These are phyloP conservation scores for Sander lucioperca DNA, from an alignment of 2,113 vertebrate genomes.

Conservation along the genomic window DNA sequence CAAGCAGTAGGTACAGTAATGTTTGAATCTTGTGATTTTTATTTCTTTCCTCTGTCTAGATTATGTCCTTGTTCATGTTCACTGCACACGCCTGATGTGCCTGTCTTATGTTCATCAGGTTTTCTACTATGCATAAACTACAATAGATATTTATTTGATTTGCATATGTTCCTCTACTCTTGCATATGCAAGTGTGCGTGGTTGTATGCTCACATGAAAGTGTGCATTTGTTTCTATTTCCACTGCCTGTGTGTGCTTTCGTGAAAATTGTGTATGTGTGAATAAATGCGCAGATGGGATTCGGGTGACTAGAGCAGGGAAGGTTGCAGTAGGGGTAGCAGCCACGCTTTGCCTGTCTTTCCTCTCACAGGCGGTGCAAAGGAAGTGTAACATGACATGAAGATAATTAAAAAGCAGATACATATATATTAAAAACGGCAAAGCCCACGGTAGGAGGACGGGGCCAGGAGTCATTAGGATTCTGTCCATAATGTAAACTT, in stretches of 20 bases:
- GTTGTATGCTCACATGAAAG: slow-evolving; percentile 39
- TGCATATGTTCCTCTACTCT: slow-evolving; percentile 57
- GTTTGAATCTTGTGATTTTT: neutral
- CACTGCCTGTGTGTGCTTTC: neutral
- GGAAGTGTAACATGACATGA: slow-evolving; percentile 78
- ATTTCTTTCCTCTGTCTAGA: slow-evolving; percentile 9
- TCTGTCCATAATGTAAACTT: slow-evolving; percentile 75
- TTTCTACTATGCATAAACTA: slow-evolving; percentile 44
- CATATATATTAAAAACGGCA: slow-evolving; percentile 76
- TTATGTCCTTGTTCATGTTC: slow-evolving; percentile 22
- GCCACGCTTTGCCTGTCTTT: slow-evolving; percentile 64
- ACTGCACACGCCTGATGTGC: slow-evolving; percentile 22
- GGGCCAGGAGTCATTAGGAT: slow-evolving; percentile 71
- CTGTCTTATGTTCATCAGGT: slow-evolving; percentile 35
- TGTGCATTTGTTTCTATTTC: slow-evolving; percentile 43
- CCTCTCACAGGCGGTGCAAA: slow-evolving; percentile 68
- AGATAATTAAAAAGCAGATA: slow-evolving; percentile 81
- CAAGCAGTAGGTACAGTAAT: neutral
- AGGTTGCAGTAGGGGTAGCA: slow-evolving; percentile 64
- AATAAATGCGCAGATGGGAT: slow-evolving; percentile 78
- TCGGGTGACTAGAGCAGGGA: slow-evolving; percentile 66
- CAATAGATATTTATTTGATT: slow-evolving; percentile 48
- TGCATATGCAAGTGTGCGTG: slow-evolving; percentile 49
- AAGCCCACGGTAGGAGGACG: slow-evolving; percentile 44
- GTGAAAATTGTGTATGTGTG: slow-evolving; percentile 53